Conservation (phyloP, 2,888 invertebrate genomes). For the Polymixis lichenea region DNA sequence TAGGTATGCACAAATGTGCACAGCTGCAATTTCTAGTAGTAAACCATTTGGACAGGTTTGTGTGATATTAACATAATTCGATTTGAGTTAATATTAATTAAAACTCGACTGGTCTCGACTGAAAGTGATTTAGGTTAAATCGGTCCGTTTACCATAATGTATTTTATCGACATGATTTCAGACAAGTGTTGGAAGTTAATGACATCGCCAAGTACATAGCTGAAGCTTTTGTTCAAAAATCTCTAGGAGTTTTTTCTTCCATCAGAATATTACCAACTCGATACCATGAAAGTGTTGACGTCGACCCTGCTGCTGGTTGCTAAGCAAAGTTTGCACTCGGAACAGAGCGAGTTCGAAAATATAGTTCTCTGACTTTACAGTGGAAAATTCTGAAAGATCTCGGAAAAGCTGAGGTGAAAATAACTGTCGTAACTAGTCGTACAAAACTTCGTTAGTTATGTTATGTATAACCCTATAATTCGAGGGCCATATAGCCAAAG, state of each 20-base stretch:
- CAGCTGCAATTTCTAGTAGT: slow-evolving; percentile 15
- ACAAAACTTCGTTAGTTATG: background rate
- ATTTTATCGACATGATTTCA: background rate
- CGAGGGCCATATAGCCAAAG: slow-evolving; percentile 21
- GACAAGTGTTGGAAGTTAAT: background rate
- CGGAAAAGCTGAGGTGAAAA: background rate
- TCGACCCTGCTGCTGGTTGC: background rate
- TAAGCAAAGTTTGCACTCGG: background rate
- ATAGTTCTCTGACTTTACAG: background rate
- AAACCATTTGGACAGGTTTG: slow-evolving; percentile 40
- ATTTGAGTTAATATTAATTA: slow-evolving; percentile 48
- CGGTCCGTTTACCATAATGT: background rate
- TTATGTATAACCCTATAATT: background rate
- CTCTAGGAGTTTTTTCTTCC: background rate
- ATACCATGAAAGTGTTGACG: background rate
- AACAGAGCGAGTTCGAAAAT: background rate
- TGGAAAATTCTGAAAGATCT: background rate
- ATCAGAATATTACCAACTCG: background rate
- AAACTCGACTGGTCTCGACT: slow-evolving; percentile 17
- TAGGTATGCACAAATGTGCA: slow-evolving; percentile 34
- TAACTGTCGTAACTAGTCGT: background rate
- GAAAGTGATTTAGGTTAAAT: slow-evolving; percentile 36
- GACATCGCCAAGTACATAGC: background rate
- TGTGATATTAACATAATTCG: slow-evolving; percentile 42
- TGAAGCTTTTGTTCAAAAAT: background rate